A percentile compares a stretch with the other conserved stretches of the same genome.
Evolutionary conservation across 2,888 invertebrate species (phyloP).

Genomic region (Synanthedon andrenaeformis): DNA sequence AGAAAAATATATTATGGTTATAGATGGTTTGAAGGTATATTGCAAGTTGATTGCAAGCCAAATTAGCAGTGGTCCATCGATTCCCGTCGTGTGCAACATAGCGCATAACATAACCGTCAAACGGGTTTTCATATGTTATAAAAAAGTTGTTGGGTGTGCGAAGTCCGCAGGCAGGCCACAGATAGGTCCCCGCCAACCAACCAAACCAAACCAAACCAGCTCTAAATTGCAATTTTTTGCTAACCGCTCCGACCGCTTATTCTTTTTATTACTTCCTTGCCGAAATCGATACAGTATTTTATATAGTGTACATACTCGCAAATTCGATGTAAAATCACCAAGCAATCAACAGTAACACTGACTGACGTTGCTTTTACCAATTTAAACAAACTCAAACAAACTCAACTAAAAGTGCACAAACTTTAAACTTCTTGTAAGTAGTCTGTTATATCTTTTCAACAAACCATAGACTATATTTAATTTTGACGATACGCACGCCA

Average conservation of each 20-base stretch:
- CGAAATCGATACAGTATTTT: conserved; percentile 21
- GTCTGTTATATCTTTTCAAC: too few species aligned
- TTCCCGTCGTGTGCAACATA: conserved; percentile 36
- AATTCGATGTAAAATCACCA: too few species aligned
- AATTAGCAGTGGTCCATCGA: conserved; percentile 11
- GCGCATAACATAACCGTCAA: conserved; percentile 35
- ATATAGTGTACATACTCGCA: neutral
- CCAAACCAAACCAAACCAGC: conserved; percentile 41
- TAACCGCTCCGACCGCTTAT: conserved; percentile 30
- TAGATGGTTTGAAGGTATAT: too few species aligned
- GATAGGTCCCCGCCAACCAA: conserved; percentile 26
- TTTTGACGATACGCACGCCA: too few species aligned
- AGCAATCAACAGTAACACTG: too few species aligned
- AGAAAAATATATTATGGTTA: too few species aligned
- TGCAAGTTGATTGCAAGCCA: neutral
- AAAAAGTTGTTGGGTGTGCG: conserved; percentile 40
- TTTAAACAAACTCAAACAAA: too few species aligned
- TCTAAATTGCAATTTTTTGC: conserved; percentile 56
- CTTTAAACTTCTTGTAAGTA: too few species aligned
- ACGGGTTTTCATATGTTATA: conserved; percentile 49
- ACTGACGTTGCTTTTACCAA: too few species aligned
- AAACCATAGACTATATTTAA: too few species aligned
- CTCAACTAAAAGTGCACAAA: too few species aligned
- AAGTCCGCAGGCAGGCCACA: conserved; percentile 17
- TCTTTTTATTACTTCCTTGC: conserved; percentile 39